Conservation (phyloP, 2,888 invertebrate genomes). For the Malthinus seriepunctatus region DNA sequence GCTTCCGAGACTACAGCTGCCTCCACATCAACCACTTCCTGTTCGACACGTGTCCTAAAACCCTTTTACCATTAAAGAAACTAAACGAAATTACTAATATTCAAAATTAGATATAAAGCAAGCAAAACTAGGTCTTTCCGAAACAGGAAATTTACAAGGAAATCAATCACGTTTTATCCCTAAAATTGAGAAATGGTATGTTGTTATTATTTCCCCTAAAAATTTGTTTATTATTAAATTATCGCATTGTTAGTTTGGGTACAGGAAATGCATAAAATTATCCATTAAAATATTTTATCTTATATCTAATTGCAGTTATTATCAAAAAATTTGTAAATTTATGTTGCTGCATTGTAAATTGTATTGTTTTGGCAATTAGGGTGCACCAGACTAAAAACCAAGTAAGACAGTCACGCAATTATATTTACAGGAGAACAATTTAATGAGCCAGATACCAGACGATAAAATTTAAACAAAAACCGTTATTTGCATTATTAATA, state of each 20-base stretch:
- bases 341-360: constrained; percentile 14
- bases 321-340: constrained; percentile 9
- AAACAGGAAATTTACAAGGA: constrained; percentile 19
- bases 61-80: constrained; percentile 12
- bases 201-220: background rate
- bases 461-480: too few species aligned
- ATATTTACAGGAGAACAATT: constrained; percentile 14
- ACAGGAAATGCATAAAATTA: background rate
- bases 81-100: constrained; percentile 17
- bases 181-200: background rate
- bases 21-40: constrained; percentile 26
- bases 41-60: constrained; percentile 8
- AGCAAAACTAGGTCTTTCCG: constrained; percentile 13
- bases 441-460: background rate
- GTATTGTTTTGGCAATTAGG: constrained; percentile 8
- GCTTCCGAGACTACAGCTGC: constrained; percentile 32
- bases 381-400: constrained; percentile 14
- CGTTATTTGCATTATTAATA: too few species aligned
- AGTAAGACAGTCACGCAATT: constrained; percentile 17
- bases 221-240: background rate
- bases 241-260: background rate
- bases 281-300: background rate
- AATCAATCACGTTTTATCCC: constrained; percentile 9
- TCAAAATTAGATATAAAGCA: constrained; percentile 8
- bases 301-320: background rate